Conservation (phyloP, 1,140 invertebrate genomes). For the Drosophila equinoxialis region DNA sequence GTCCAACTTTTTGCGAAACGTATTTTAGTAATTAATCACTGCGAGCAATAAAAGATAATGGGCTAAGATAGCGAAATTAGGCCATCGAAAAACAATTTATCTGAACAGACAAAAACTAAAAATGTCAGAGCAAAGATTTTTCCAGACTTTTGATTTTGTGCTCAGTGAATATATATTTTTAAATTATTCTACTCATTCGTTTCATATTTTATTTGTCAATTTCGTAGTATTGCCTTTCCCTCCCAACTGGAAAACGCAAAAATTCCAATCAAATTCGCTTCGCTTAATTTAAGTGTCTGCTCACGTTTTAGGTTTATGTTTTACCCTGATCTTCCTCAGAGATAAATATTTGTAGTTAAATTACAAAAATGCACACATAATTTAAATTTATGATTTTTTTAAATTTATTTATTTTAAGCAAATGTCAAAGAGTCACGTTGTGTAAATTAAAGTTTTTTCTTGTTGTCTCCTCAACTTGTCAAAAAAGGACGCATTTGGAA, state of each 20-base stretch:
- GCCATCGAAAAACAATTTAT: neutral
- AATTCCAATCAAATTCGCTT: conserved; percentile 36
- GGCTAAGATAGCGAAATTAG: neutral
- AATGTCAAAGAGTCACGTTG: neutral
- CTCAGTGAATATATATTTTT: neutral
- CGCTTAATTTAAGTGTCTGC: conserved; percentile 61
- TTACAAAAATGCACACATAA: neutral
- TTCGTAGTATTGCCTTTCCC: conserved; percentile 14
- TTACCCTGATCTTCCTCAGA: conserved; percentile 42
- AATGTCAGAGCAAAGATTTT: neutral
- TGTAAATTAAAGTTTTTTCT: neutral
- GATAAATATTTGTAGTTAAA: conserved; percentile 15
- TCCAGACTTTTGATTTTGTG: neutral
- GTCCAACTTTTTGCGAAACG: neutral
- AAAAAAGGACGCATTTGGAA: too few species aligned
- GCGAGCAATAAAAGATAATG: neutral
- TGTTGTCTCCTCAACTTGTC: neutral
- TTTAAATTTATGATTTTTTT: neutral
- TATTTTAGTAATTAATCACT: conserved; percentile 1
- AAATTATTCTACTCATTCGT: neutral
- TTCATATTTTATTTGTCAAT: conserved; percentile 22
- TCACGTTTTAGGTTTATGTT: conserved; percentile 59
- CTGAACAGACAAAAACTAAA: neutral
- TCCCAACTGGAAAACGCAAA: conserved; percentile 36
- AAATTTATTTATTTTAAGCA: neutral